phyloP scores from a whole-genome alignment of 2,888 invertebrate genomes.

The Nomada goodeniana region DNA sequence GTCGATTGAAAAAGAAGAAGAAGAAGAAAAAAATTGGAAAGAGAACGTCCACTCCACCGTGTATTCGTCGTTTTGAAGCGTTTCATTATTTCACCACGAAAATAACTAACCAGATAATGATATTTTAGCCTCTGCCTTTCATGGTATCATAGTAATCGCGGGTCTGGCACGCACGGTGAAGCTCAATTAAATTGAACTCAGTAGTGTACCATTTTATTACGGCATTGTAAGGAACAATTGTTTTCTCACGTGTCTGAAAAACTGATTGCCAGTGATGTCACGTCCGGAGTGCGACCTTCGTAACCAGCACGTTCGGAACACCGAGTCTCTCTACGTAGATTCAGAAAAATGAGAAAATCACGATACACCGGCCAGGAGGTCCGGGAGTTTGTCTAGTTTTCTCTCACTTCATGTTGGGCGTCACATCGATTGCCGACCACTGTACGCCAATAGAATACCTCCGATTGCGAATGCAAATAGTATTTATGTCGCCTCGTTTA shows the following conservation, averaged over 20 bases:
- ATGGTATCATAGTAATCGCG: conserved; percentile 12
- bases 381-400: neutral
- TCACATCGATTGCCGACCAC: neutral
- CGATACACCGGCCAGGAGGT: conserved; percentile 3
- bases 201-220: conserved; percentile 59
- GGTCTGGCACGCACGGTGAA: conserved; percentile 14
- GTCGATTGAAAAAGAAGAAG: neutral
- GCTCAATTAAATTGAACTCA: conserved; percentile 56
- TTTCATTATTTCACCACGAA: neutral
- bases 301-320: conserved; percentile 50
- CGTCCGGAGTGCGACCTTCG: conserved; percentile 70
- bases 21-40: neutral
- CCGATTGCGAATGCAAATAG: too few species aligned
- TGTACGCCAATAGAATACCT: too few species aligned
- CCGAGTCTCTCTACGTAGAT: conserved; percentile 41
- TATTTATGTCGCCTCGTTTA: too few species aligned
- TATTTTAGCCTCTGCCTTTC: neutral
- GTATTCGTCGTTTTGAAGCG: neutral
- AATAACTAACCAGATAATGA: neutral
- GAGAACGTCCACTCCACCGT: too few species aligned
- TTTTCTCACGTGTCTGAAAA: conserved; percentile 71
- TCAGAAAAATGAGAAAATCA: conserved; percentile 48
- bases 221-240: conserved; percentile 65
- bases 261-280: conserved; percentile 69
- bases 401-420: neutral